phyloP scores from a whole-genome alignment of 2,113 vertebrate species.

The Siphamia tubifer region DNA sequence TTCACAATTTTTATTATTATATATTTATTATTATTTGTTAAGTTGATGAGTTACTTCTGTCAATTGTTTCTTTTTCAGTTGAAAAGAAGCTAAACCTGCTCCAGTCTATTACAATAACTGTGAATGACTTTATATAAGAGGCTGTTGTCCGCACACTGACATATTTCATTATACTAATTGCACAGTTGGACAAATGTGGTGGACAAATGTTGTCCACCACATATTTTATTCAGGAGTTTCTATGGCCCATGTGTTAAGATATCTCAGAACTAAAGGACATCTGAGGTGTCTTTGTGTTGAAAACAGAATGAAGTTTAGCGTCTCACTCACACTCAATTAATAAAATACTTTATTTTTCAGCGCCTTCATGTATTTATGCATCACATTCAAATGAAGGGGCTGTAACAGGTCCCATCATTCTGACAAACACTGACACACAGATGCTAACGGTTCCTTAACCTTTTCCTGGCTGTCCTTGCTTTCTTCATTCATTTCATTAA shows the following conservation, averaged over 20 bases:
- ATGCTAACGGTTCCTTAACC: constrained; percentile 66
- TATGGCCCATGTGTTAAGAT: not conserved
- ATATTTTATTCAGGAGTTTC: not conserved
- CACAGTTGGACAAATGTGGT: too few species aligned
- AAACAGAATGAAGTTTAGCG: constrained; percentile 39
- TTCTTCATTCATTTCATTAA: constrained; percentile 78
- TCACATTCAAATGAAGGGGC: constrained; percentile 9
- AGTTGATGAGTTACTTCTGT: too few species aligned
- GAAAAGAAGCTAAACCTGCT: too few species aligned
- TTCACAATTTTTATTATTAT: too few species aligned
- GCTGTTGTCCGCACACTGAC: not conserved
- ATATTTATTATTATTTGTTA: too few species aligned
- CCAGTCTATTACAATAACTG: not conserved
- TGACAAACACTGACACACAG: constrained; percentile 56
- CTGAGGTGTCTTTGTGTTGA: constrained; percentile 24
- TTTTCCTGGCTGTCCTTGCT: constrained; percentile 71
- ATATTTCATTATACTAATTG: constrained; percentile 19
- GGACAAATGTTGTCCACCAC: not conserved
- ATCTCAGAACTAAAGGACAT: not conserved
- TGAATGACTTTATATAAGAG: not conserved
- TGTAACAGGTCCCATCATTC: constrained; percentile 42
- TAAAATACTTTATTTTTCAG: constrained; percentile 52
- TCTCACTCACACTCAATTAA: constrained; percentile 5
- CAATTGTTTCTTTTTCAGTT: too few species aligned
- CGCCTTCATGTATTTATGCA: constrained; percentile 42